Evolutionary conservation across 2,888 invertebrate genomes (phyloP).

Genomic region (Mythimna vitellina): DNA sequence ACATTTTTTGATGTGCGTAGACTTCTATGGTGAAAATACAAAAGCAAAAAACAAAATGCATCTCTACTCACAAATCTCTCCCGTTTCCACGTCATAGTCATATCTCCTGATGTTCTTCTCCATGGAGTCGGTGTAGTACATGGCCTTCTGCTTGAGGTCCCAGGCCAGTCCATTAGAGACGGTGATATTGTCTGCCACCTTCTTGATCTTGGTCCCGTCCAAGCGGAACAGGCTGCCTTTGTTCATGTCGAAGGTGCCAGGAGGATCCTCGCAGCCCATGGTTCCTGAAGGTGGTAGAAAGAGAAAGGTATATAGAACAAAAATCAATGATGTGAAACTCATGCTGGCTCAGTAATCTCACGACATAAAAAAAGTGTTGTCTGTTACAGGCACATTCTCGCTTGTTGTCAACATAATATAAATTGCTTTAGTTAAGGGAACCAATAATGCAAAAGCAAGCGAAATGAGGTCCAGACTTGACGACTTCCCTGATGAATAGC

Average conservation of each 20-base stretch:
- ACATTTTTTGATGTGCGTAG: too few relatives aligned
- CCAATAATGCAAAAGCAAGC: too few relatives aligned
- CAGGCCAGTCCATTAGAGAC: conserved; percentile 96
- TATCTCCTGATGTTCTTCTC: conserved; percentile 92
- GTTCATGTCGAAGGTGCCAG: conserved; percentile 79
- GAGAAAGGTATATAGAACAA: neutral
- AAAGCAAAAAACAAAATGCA: neutral
- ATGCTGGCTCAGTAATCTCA: neutral
- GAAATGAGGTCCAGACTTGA: too few relatives aligned
- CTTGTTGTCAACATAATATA: too few relatives aligned
- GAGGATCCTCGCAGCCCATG: conserved; percentile 87
- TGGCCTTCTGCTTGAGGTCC: conserved; percentile 92
- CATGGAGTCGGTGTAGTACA: conserved; percentile 94
- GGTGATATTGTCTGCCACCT: conserved; percentile 79
- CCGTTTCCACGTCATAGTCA: conserved; percentile 93
- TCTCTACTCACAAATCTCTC: conserved; percentile 90
- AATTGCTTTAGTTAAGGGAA: too few relatives aligned
- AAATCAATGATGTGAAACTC: neutral
- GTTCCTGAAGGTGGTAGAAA: conserved; percentile 82
- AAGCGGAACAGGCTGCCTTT: conserved; percentile 87
- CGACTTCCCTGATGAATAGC: too few relatives aligned
- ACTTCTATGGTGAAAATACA: neutral
- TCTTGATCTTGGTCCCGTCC: conserved; percentile 71
- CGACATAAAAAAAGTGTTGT: too few relatives aligned
- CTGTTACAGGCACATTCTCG: too few relatives aligned